Evolutionary conservation across 1,140 invertebrate species (phyloP), one percentile per base, ranked within the genome.

Genomic region (Trichoplusia ni): DNA sequence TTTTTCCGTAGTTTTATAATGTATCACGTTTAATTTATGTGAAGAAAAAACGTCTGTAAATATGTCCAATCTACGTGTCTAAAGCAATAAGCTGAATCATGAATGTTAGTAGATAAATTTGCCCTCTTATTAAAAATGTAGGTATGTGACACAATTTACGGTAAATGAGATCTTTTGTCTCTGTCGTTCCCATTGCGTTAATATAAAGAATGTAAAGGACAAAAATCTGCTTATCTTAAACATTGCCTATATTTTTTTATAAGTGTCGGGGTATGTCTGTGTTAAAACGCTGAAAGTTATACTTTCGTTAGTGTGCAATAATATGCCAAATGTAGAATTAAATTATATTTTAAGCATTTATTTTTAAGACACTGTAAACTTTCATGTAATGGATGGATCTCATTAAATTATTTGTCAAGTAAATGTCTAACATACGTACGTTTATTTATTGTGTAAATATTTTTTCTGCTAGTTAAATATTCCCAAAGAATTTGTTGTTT

Each of bases 1-100:
- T 11, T 33, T n/a, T 33, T 0, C 3, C 16, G 5, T 14, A 47
- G n/a, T 25, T 7, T 51, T 35, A 51, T 19, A n/a, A n/a, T n/a
- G n/a, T n/a, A n/a, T n/a, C n/a, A n/a, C n/a, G n/a, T n/a, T n/a
- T n/a, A n/a, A n/a, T n/a, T n/a, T n/a, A 47, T 33, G n/a, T 23
- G 19, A 44, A 58, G 56, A 46, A 14, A 47, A 47, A 60, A 58
- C 9, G 18, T 9, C 33, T 73, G 65, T 72, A 72, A 66, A 72
- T 69, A 72, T 1, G 35, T n/a, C 8, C 11, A 47, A 18, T 47
- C 70, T 76, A 87, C 86, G 84, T 89, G 86, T 87, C 67, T 62
- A 70, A 89, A 89, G 86, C 86, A 89, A 89, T 89, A 89, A 84
- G 69, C 37, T 76, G 64, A 9, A 67, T 37, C 37, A 37, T 56